Evolutionary conservation across 2,888 invertebrate species (phyloP).

Genomic region (Deroplatys truncata): DNA sequence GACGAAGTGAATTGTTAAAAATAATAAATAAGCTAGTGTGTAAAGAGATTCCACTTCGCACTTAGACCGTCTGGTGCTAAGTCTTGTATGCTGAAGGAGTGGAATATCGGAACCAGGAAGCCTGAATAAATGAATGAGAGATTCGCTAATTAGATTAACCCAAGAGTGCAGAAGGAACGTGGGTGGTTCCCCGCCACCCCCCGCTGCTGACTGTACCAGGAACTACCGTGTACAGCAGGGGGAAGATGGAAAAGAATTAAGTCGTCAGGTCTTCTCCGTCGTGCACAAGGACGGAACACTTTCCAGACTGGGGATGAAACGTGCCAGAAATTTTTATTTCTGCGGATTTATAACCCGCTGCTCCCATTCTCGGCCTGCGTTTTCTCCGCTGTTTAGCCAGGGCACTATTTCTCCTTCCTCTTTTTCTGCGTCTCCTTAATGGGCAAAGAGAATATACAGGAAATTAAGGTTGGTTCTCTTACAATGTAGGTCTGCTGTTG

Average conservation of each 20-base stretch:
- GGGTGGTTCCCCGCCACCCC: background rate
- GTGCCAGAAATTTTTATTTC: constrained; percentile 24
- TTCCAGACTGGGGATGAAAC: constrained; percentile 4
- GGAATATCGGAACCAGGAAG: background rate
- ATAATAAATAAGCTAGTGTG: too few species aligned
- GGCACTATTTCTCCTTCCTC: background rate
- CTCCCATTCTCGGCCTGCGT: background rate
- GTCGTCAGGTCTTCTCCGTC: background rate
- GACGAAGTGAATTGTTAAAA: too few species aligned
- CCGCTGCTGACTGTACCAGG: background rate
- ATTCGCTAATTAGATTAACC: constrained; percentile 18
- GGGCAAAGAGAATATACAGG: background rate
- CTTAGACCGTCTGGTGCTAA: background rate
- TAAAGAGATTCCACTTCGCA: background rate
- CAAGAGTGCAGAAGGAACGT: background rate
- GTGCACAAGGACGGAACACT: background rate
- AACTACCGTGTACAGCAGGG: background rate
- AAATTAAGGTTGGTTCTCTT: background rate
- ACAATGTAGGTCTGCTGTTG: background rate
- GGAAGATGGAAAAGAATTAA: background rate
- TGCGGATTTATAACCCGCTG: constrained; percentile 18
- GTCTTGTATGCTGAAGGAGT: background rate
- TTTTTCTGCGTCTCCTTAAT: background rate
- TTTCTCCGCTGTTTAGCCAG: background rate
- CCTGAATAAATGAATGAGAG: constrained; percentile 19